Evolutionary conservation across 2,888 invertebrate genomes (phyloP).

Genomic region (Camponotus fellah): DNA sequence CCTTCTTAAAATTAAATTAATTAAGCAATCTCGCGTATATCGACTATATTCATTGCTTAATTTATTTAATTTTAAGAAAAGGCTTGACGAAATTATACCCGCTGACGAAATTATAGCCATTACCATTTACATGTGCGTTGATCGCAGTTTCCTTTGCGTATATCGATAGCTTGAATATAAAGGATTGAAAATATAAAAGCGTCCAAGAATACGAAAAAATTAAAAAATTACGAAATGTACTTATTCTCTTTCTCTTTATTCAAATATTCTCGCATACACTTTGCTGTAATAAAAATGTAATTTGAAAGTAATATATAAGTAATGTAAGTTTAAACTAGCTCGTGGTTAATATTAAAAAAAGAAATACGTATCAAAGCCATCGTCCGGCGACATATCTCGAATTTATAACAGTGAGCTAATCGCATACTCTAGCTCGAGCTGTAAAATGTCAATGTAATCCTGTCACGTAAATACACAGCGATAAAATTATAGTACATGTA

Average conservation of each 20-base stretch:
- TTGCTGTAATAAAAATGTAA: neutral
- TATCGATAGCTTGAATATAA: neutral
- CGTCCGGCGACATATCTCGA: neutral
- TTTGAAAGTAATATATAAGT: neutral
- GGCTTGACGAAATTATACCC: no score
- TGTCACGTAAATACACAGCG: conserved; percentile 37
- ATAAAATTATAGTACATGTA: conserved; percentile 32
- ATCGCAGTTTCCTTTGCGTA: neutral
- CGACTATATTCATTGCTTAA: no score
- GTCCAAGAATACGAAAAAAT: neutral
- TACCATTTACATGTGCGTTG: neutral
- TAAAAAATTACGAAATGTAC: neutral
- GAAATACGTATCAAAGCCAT: conserved; percentile 6
- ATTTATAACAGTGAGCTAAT: conserved; percentile 20
- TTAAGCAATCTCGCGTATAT: no score
- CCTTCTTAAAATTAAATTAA: no score
- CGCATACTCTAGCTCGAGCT: neutral
- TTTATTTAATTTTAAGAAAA: no score
- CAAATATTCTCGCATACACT: neutral
- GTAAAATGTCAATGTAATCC: conserved; percentile 26
- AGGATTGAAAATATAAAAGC: neutral
- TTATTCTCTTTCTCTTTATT: neutral
- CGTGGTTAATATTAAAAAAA: neutral
- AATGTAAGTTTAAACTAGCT: neutral
- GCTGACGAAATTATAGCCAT: no score